These are phyloP conservation scores for Porites rus DNA, from an alignment of 92 coral and sea anemone species.

Conservation along the genomic window DNA sequence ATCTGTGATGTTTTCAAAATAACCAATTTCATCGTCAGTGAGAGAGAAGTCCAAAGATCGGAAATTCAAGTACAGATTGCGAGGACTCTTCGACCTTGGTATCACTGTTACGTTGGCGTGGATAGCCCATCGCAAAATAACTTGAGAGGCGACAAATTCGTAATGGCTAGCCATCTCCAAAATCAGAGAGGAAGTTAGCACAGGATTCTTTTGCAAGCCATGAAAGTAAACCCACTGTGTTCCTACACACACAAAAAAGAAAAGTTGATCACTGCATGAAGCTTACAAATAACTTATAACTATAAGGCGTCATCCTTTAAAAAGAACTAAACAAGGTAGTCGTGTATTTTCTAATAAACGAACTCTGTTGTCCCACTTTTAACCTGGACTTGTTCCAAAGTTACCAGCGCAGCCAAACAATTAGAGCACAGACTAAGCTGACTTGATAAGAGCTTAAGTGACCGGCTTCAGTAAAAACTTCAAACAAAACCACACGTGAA, in stretches of 20 bases:
- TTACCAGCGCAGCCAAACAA: too few species aligned
- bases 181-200: conserved; percentile 70
- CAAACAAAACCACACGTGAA: too few species aligned
- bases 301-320: too few species aligned
- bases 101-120: conserved; percentile 93
- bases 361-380: too few species aligned
- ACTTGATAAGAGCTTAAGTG: too few species aligned
- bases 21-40: conserved; percentile 76
- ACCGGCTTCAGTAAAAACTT: too few species aligned
- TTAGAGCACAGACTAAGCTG: too few species aligned
- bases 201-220: conserved; percentile 92
- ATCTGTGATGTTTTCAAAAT: conserved; percentile 76
- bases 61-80: conserved; percentile 89
- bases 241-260: conserved; percentile 54
- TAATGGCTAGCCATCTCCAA: conserved; percentile 88
- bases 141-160: conserved; percentile 91
- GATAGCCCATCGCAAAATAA: conserved; percentile 93
- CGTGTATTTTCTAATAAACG: too few species aligned
- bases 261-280: neutral
- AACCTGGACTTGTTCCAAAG: too few species aligned
- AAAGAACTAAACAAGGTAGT: too few species aligned
- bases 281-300: too few species aligned
- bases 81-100: conserved; percentile 89
- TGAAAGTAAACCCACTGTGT: conserved; percentile 88
- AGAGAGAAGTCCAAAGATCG: conserved; percentile 84